Evolutionary conservation across 2,797 vertebrate species (phyloP).

Genomic region (Oceanodroma leucorhoa): DNA sequence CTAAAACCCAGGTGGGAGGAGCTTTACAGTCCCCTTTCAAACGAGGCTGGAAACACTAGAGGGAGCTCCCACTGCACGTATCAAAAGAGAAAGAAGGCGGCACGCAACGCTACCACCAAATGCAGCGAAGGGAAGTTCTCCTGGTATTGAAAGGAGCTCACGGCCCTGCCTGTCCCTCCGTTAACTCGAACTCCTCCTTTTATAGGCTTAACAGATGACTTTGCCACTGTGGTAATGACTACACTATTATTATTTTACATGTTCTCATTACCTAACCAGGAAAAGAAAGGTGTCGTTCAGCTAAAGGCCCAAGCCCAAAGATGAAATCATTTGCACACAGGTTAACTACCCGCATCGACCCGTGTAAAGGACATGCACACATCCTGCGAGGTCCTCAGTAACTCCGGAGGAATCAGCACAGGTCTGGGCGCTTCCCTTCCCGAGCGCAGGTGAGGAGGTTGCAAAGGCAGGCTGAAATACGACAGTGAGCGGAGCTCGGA

Average conservation of each 20-base stretch:
- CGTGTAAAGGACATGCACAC: not conserved
- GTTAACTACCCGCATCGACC: fast-evolving
- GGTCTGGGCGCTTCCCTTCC: not conserved
- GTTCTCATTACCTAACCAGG: not conserved
- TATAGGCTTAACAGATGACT: not conserved
- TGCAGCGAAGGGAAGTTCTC: fast-evolving
- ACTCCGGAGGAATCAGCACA: not conserved
- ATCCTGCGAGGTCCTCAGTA: not conserved
- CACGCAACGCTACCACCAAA: fast-evolving
- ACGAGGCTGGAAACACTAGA: not conserved
- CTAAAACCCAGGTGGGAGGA: not conserved
- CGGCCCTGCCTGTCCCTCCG: not conserved
- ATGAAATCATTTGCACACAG: fast-evolving
- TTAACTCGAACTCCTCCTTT: not conserved
- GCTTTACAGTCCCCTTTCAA: not conserved
- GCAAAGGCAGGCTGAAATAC: not conserved
- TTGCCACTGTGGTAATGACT: no score
- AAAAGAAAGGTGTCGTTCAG: fast-evolving
- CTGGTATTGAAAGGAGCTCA: not conserved
- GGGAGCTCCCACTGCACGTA: not conserved
- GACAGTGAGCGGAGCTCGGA: fast-evolving
- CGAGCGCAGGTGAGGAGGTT: not conserved
- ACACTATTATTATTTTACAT: not conserved
- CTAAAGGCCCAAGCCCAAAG: not conserved
- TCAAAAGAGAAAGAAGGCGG: no score